Percentiles rank a stretch among this genome's conserved stretches.
Evolutionary conservation across 30 jellyfish, hydroid and myxozoan species (phyloP).

Genomic region (Rhopilema esculentum): DNA sequence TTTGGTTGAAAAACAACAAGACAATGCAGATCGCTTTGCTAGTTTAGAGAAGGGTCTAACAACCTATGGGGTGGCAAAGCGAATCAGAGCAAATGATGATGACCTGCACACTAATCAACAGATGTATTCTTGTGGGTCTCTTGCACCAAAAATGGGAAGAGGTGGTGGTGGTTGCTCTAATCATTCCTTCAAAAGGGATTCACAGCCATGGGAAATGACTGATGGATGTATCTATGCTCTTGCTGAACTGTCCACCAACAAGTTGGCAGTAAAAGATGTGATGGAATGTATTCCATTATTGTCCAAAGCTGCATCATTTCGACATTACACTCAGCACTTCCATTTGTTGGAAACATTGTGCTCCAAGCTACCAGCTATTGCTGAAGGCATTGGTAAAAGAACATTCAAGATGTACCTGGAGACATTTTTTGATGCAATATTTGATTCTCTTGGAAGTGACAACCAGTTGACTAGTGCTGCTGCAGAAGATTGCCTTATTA

Average conservation of each 20-base stretch:
- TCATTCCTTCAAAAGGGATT: constrained; percentile 86
- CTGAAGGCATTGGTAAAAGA: constrained; percentile 85
- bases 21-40: constrained; percentile 86
- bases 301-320: constrained; percentile 70
- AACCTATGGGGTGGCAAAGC: constrained; percentile 90
- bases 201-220: constrained; percentile 99
- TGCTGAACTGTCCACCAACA: constrained; percentile 69
- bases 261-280: constrained; percentile 52
- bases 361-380: constrained; percentile 76
- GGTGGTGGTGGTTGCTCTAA: constrained; percentile 98
- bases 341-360: constrained; percentile 86
- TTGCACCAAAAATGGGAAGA: constrained; percentile 98
- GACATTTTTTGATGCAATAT: constrained; percentile 71
- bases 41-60: constrained; percentile 98
- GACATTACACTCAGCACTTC: constrained; percentile 84
- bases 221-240: constrained; percentile 94
- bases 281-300: constrained; percentile 65
- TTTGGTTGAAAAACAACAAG: constrained; percentile 69
- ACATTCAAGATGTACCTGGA: constrained; percentile 83
- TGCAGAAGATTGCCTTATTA: constrained; percentile 82
- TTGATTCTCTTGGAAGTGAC: constrained; percentile 82
- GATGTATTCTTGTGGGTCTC: constrained; percentile 99
- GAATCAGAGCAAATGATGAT: constrained; percentile 79
- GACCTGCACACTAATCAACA: constrained; percentile 87
- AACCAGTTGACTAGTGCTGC: constrained; percentile 92